A percentile compares a stretch with the other conserved stretches of the same genome.
These are phyloP conservation scores for Oreohelix idahoensis DNA, from an alignment of 1,140 invertebrate species.

Conservation along the genomic window DNA sequence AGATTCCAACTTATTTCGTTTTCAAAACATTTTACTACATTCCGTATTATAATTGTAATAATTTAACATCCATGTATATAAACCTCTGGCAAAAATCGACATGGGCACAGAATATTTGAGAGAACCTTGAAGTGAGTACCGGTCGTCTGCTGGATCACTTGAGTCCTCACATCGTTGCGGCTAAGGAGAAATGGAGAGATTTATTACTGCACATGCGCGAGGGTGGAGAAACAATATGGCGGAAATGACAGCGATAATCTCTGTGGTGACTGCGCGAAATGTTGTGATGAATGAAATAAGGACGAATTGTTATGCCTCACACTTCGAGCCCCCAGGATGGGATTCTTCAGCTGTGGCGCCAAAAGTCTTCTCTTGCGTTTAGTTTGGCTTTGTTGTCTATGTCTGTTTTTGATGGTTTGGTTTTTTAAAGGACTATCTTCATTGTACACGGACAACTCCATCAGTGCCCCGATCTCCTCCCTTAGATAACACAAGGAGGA, in stretches of 20 bases:
- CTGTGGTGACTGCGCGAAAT: constrained; percentile 25
- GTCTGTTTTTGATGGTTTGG: too few relatives aligned
- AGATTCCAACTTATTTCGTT: too few relatives aligned
- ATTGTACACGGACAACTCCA: too few relatives aligned
- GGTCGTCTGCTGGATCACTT: background rate
- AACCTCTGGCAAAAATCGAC: too few relatives aligned
- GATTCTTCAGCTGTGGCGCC: background rate
- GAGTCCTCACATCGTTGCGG: background rate
- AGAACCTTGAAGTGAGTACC: background rate
- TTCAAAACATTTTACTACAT: too few relatives aligned
- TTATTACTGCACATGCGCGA: background rate
- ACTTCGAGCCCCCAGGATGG: background rate
- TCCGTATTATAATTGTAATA: too few relatives aligned
- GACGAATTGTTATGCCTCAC: background rate
- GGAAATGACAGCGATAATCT: constrained; percentile 34
- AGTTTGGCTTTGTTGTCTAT: background rate
- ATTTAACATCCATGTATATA: too few relatives aligned
- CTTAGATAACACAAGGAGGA: too few relatives aligned
- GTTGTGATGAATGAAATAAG: constrained; percentile 16
- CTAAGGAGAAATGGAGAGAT: constrained; percentile 31
- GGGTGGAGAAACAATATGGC: constrained; percentile 31
- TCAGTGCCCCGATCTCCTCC: too few relatives aligned
- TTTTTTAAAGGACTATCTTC: too few relatives aligned
- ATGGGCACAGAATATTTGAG: too few relatives aligned
- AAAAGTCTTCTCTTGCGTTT: background rate